Evolutionary conservation across 2,888 invertebrate species (phyloP).

Genomic region (Theristus sp.): DNA sequence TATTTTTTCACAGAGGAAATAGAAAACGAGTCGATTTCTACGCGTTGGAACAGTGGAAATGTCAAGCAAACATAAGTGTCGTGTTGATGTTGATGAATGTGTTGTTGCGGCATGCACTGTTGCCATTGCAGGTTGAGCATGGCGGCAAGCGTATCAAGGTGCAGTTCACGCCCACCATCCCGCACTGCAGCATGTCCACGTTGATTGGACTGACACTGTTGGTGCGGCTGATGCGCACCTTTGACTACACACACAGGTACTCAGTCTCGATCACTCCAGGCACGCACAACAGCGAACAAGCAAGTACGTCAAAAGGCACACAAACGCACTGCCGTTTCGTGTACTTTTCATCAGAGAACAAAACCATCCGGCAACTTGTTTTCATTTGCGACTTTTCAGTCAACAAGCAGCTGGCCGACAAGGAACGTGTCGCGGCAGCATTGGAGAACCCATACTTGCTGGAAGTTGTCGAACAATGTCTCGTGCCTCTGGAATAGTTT

Average conservation of each 20-base stretch:
- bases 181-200: slow-evolving; percentile 96
- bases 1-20: too few relatives aligned
- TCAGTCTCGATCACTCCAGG: slow-evolving; percentile 49
- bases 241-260: slow-evolving; percentile 46
- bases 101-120: too few relatives aligned
- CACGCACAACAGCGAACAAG: slow-evolving; percentile 69
- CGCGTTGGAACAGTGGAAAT: too few relatives aligned
- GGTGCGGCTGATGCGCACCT: slow-evolving; percentile 64
- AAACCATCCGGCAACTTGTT: neutral
- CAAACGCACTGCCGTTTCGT: neutral
- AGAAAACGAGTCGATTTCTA: too few relatives aligned
- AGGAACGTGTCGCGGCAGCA: slow-evolving; percentile 90
- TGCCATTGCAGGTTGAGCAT: neutral
- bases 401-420: slow-evolving; percentile 92
- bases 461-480: slow-evolving; percentile 82
- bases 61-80: too few relatives aligned
- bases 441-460: slow-evolving; percentile 76
- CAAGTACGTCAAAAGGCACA: slow-evolving; percentile 36
- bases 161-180: slow-evolving; percentile 87
- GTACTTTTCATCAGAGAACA: neutral
- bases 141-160: slow-evolving; percentile 44
- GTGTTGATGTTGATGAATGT: too few relatives aligned
- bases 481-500: too few relatives aligned
- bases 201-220: slow-evolving; percentile 74
- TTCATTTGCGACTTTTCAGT: slow-evolving; percentile 37